Evolutionary conservation across 1,140 invertebrate species (phyloP).

Genomic region (Sinonovacula constricta): DNA sequence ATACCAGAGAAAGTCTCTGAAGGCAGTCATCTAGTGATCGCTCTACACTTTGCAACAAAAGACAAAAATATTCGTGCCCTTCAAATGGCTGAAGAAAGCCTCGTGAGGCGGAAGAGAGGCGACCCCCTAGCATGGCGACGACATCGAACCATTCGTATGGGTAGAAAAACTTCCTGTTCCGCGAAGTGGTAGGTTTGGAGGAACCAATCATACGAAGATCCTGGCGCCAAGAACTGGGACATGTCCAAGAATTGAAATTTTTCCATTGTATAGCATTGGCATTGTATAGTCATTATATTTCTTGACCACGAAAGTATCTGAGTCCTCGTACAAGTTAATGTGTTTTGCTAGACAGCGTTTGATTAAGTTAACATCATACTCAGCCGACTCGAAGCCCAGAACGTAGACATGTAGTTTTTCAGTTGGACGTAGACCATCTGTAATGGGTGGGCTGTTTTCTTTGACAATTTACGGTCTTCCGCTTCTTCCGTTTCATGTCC

Average conservation of each 20-base stretch:
- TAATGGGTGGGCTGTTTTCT: not conserved
- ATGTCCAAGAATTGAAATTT: slow-evolving; percentile 39
- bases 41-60: slow-evolving; percentile 49
- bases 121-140: slow-evolving; percentile 23
- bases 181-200: slow-evolving; percentile 50
- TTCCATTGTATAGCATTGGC: slow-evolving; percentile 30
- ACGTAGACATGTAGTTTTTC: slow-evolving; percentile 18
- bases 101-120: slow-evolving; percentile 21
- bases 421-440: not conserved
- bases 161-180: slow-evolving; percentile 54
- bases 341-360: slow-evolving; percentile 7
- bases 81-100: slow-evolving; percentile 51
- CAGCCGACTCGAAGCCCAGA: slow-evolving; percentile 28
- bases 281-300: slow-evolving; percentile 4
- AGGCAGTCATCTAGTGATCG: slow-evolving; percentile 40
- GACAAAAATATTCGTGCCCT: slow-evolving; percentile 39
- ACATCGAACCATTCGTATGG: slow-evolving; percentile 54
- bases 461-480: not conserved
- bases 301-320: not conserved
- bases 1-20: slow-evolving; percentile 58
- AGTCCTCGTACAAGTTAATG: not conserved
- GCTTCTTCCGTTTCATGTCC: not conserved
- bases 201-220: slow-evolving; percentile 48
- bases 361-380: slow-evolving; percentile 34
- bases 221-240: slow-evolving; percentile 51